Conservation (phyloP, 1,140 invertebrate genomes). For the Sweltsa coloradensis region DNA sequence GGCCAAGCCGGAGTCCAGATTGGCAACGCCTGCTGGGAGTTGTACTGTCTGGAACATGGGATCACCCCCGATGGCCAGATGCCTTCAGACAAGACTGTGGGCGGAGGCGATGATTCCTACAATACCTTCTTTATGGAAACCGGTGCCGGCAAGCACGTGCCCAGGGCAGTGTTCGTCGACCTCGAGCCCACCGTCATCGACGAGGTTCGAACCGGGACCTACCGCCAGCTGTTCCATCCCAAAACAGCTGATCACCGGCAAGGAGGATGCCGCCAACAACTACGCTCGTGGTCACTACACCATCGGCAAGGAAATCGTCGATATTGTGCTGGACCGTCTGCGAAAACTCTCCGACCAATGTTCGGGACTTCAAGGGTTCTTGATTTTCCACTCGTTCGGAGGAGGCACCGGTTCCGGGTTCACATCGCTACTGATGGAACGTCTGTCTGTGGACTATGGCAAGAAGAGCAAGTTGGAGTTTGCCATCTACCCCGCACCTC, state of each 20-base stretch:
- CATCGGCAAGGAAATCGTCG: conserved; percentile 65
- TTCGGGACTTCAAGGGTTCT: conserved; percentile 65
- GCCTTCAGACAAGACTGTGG: conserved; percentile 46
- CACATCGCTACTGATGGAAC: conserved; percentile 52
- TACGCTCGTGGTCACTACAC: conserved; percentile 71
- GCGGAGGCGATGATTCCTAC: conserved; percentile 67
- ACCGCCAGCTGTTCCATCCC: conserved; percentile 44
- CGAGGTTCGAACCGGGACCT: conserved; percentile 43
- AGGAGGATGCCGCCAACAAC: conserved; percentile 67
- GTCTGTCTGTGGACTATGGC: conserved; percentile 50
- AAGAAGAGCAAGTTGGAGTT: conserved; percentile 60
- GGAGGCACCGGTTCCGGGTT: conserved; percentile 77
- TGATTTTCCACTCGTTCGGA: conserved; percentile 81
- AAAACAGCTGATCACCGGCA: conserved; percentile 47
- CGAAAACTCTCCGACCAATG: conserved; percentile 69
- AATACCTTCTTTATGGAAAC: conserved; percentile 87
- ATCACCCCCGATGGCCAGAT: conserved; percentile 78
- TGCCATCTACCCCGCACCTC: conserved; percentile 54
- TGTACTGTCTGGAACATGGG: conserved; percentile 81
- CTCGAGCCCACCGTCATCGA: conserved; percentile 63
- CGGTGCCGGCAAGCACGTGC: conserved; percentile 73
- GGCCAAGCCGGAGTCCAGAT: conserved; percentile 85
- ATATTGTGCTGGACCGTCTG: conserved; percentile 53
- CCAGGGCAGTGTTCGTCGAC: conserved; percentile 50
- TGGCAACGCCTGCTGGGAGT: conserved; percentile 74